These are phyloP conservation scores for Motacilla alba DNA, from an alignment of 2,113 vertebrate species.

Conservation along the genomic window DNA sequence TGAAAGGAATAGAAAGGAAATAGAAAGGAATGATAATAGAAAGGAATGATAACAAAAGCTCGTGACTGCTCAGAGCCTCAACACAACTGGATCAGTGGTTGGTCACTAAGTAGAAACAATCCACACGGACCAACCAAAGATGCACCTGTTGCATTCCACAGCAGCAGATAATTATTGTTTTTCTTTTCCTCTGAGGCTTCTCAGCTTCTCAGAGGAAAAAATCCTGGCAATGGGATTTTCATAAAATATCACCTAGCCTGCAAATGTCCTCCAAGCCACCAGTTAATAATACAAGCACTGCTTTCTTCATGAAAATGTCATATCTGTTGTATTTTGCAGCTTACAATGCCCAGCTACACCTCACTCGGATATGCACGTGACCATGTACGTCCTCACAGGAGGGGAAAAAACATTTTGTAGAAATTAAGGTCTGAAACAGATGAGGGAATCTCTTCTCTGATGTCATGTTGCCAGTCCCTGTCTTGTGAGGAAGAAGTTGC, in stretches of 20 bases:
- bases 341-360: not conserved
- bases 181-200: too few species aligned
- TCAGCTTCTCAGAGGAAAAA: too few species aligned
- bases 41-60: too few species aligned
- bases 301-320: accelerated
- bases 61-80: too few species aligned
- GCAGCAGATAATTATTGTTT: too few species aligned
- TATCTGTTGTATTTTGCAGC: not conserved
- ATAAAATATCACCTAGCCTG: not conserved
- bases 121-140: too few species aligned
- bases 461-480: not conserved
- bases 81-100: too few species aligned
- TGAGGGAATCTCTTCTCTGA: not conserved
- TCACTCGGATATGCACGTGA: accelerated
- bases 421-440: not conserved
- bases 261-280: not conserved
- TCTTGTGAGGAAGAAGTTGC: not conserved
- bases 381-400: not conserved
- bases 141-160: too few species aligned
- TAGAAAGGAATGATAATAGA: too few species aligned
- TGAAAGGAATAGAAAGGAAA: too few species aligned
- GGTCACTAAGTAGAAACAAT: too few species aligned
- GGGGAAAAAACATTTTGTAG: not conserved
- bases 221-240: too few species aligned
- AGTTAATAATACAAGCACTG: not conserved